Conservation (phyloP, 2,113 vertebrate species). For the Pteronura brasiliensis region DNA sequence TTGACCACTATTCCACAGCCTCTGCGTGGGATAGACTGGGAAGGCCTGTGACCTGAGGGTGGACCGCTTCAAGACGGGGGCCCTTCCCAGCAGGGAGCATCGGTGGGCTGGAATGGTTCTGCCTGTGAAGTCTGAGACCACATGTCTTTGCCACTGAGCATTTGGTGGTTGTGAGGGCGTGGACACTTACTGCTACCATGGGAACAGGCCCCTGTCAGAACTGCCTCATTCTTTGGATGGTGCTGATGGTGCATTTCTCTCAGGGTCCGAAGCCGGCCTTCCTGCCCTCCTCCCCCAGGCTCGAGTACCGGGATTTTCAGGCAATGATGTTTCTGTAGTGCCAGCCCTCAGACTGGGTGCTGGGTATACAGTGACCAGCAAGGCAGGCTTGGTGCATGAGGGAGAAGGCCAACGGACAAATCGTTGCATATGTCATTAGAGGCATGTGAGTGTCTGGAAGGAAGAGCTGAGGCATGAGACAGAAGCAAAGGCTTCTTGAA, state of each 20-base stretch:
- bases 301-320: not conserved
- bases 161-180: rapidly evolving
- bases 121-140: not conserved
- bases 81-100: not conserved
- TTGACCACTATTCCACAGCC: rapidly evolving
- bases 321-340: not conserved
- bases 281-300: not conserved
- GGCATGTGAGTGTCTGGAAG: not conserved
- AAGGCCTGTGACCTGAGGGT: rapidly evolving
- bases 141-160: not conserved
- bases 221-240: not conserved
- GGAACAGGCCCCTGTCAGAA: not conserved
- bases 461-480: too few species aligned
- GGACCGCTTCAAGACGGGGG: not conserved
- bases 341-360: not conserved
- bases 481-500: not conserved
- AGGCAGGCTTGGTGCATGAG: not conserved
- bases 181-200: not conserved
- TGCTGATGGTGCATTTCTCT: not conserved
- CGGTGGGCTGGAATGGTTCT: not conserved
- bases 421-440: rapidly evolving
- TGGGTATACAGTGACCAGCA: not conserved
- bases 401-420: not conserved
- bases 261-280: not conserved
- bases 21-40: rapidly evolving